Percentiles rank a stretch among this genome's conserved stretches.
phyloP scores from a whole-genome alignment of 2,113 vertebrate genomes.

The Oryzias javanicus region DNA sequence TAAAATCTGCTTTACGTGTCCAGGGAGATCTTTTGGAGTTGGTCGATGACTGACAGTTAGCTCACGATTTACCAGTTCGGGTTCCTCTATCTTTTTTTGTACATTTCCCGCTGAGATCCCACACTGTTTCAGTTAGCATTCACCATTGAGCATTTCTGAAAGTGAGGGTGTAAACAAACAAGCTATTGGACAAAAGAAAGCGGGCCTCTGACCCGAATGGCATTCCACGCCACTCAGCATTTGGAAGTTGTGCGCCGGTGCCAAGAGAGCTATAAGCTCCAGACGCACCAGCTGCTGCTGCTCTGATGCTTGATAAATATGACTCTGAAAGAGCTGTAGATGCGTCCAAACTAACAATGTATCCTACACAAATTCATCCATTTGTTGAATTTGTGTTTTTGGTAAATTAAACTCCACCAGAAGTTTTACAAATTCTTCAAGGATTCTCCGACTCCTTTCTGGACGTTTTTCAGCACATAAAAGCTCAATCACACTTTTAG shows the following conservation, averaged over 20 bases:
- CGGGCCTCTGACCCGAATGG: slow-evolving; percentile 31
- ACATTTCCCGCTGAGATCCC: neutral
- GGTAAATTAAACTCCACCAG: no score
- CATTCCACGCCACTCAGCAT: slow-evolving; percentile 44
- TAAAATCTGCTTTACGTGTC: no score
- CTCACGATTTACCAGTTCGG: neutral
- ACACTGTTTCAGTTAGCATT: slow-evolving; percentile 9
- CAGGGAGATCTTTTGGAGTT: no score
- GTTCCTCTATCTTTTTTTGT: neutral
- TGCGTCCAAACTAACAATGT: no score
- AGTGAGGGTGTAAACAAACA: slow-evolving; percentile 33
- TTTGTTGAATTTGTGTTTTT: no score
- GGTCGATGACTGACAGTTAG: no score
- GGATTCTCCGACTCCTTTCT: no score
- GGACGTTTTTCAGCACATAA: no score
- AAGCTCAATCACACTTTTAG: no score
- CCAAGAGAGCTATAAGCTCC: slow-evolving; percentile 36
- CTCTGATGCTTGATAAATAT: neutral
- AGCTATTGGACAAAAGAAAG: slow-evolving; percentile 22
- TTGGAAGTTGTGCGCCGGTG: slow-evolving; percentile 29
- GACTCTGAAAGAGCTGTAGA: neutral
- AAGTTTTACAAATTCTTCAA: no score
- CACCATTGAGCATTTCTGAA: slow-evolving; percentile 14
- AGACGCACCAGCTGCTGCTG: neutral
- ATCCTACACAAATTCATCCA: no score